Base-by-base conservation (phyloP, 1,140 invertebrate species). In the Anagrus nilaparvatae region DNA sequence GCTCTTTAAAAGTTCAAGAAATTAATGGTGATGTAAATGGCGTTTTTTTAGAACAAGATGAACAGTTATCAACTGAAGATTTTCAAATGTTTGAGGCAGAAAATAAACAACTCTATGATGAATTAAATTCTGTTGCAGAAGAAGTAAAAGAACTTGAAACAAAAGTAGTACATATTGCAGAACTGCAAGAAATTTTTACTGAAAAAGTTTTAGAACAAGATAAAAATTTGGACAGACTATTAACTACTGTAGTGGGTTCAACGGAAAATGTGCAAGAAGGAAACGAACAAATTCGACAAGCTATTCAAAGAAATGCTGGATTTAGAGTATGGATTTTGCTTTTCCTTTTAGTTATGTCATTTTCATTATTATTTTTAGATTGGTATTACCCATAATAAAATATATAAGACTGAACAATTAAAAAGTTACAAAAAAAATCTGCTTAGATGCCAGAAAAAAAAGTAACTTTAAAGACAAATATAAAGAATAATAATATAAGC, bases 381-480 rank as follows among this genome's bases (percentile, higher is more conserved):
- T 99, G 95, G 95, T 99, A 98, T 61, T 98, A 97, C 76, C 85
- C 88, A 57, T 94, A 76, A 81, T n/a, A n/a, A n/a, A n/a, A n/a
- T n/a, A n/a, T n/a, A n/a, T n/a, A n/a, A n/a, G n/a, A n/a, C n/a
- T n/a, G n/a, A n/a, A n/a, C n/a, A n/a, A n/a, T n/a, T n/a, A n/a
- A n/a, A n/a, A n/a, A n/a, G n/a, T n/a, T n/a, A n/a, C n/a, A n/a
- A n/a, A n/a, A n/a, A n/a, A n/a, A n/a, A n/a, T n/a, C n/a, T n/a
- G n/a, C n/a, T n/a, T n/a, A n/a, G n/a, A n/a, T n/a, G n/a, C n/a
- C n/a, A n/a, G n/a, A n/a, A n/a, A n/a, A n/a, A n/a, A n/a, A n/a
- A n/a, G n/a, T n/a, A n/a, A n/a, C n/a, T n/a, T n/a, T n/a, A n/a
- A n/a, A n/a, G n/a, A n/a, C n/a, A n/a, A n/a, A n/a, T n/a, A n/a